phyloP scores from a whole-genome alignment of 2,113 vertebrate species.

The Rhea americana region DNA sequence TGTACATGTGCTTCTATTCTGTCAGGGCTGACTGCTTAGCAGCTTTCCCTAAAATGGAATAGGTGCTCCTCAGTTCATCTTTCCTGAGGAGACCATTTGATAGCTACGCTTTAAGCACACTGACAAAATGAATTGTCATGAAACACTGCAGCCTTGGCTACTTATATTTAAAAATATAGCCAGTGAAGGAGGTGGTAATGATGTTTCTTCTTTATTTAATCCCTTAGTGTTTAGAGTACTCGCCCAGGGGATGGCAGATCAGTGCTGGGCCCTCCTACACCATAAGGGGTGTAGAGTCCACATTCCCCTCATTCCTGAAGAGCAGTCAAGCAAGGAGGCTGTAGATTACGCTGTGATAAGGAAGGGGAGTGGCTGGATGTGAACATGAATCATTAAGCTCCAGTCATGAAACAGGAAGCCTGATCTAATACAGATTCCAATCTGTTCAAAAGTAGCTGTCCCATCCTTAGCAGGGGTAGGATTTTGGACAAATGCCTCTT shows the following conservation, averaged over 20 bases:
- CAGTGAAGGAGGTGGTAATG: not conserved
- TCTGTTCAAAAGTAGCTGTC: not conserved
- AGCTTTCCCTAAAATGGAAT: not conserved
- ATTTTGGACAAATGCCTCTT: not conserved
- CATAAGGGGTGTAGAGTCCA: not conserved
- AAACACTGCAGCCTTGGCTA: not conserved
- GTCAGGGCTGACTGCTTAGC: not conserved
- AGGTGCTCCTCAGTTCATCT: constrained; percentile 3
- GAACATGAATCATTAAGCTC: constrained; percentile 6
- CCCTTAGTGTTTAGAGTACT: not conserved
- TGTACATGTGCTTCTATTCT: not conserved
- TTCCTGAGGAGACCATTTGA: not conserved
- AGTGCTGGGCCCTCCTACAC: not conserved
- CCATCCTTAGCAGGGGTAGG: not conserved
- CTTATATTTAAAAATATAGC: constrained; percentile 44
- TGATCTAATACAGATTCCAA: constrained; percentile 1
- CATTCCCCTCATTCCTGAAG: constrained; percentile 31
- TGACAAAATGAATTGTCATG: not conserved
- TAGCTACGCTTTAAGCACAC: not conserved
- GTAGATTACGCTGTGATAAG: not conserved
- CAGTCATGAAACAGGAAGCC: constrained; percentile 17
- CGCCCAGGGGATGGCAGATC: not conserved
- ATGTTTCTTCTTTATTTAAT: constrained; percentile 44
- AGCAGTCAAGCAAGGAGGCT: not conserved
- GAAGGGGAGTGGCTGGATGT: not conserved